Evolutionary conservation across 2,797 vertebrate genomes (phyloP).

Genomic region (Linurgus olivaceus): DNA sequence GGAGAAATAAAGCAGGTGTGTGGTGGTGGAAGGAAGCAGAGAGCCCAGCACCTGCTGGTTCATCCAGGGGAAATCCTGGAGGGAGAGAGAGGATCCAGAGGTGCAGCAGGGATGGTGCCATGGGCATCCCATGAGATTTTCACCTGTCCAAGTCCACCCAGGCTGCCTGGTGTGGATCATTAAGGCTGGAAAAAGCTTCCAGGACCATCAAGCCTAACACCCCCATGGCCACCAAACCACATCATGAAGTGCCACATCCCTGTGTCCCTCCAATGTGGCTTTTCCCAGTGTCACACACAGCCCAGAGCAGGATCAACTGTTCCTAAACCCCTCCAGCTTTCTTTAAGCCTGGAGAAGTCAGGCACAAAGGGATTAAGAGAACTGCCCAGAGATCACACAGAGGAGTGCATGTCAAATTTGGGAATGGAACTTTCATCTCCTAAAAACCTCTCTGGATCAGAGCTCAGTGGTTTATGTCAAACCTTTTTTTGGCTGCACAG

Average conservation of each 20-base stretch:
- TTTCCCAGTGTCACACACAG: rapidly evolving
- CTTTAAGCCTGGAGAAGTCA: background rate
- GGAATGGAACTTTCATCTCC: background rate
- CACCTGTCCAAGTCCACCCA: rapidly evolving
- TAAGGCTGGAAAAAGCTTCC: background rate
- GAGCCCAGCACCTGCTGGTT: background rate
- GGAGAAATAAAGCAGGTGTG: background rate
- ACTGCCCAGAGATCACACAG: background rate
- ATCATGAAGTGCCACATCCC: background rate
- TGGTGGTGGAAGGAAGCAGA: background rate
- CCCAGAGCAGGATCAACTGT: background rate
- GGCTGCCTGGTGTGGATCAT: background rate
- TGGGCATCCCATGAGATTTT: rapidly evolving
- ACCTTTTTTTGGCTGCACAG: background rate
- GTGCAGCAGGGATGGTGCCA: background rate
- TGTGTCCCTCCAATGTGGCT: rapidly evolving
- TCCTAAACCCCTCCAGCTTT: background rate
- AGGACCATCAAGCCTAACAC: background rate
- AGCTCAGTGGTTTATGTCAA: background rate
- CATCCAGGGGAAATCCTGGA: background rate
- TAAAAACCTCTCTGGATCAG: background rate
- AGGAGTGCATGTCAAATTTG: background rate
- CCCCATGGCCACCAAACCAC: background rate
- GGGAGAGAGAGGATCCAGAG: rapidly evolving
- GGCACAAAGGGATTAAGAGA: background rate